Base-by-base conservation (phyloP, 1,140 invertebrate species). In the Leptonema lineaticorne region DNA sequence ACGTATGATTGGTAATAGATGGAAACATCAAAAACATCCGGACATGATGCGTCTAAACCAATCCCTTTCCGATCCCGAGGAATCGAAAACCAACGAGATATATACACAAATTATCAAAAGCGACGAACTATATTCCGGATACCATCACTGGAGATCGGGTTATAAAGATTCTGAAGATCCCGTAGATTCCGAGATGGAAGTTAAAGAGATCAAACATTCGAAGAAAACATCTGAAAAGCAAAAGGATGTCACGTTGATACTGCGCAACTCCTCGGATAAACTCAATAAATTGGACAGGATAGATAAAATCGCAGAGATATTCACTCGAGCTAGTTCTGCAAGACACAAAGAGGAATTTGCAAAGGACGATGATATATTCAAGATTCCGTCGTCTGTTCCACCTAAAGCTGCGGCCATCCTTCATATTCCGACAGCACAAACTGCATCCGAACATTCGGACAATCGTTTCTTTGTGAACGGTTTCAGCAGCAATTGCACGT, bases 1-100 rank as follows among this genome's bases (percentile, higher is more conserved):
- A 48, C 85, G 87, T 70, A 77, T 89, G 68, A 86, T 92, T 66
- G 82, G 84, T 62, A 82, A 81, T 71, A 81, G 81, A 67, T 81
- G 84, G 77, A 77, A 84, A 45, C 77, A 78, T 28, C 76, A 77
- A 57, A 82, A 83, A 63, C 78, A 79, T 66, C 30, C 48, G 45
- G 14, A 67, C 74, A 73, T 79, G 63, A 75, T 77, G 59, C 37
- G 74, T 4, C 30, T 75, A 4, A 76, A 78, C 20, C 71, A 72
- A 28, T 72, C 71, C 33, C 41, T 72, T 5, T 72, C 71, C 1
- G 76, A 79, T 45, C 75, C 78, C 3, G 76, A 79, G 18, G 74
- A 75, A 18, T 74, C 76, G 57, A 78, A 78, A 71, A 78, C 78
- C 58, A 77, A 76, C 20, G 78, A 82, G 9, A 73, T 82, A 30